phyloP scores from a whole-genome alignment of 2,113 vertebrate species.

The Pelmatolapia mariae region DNA sequence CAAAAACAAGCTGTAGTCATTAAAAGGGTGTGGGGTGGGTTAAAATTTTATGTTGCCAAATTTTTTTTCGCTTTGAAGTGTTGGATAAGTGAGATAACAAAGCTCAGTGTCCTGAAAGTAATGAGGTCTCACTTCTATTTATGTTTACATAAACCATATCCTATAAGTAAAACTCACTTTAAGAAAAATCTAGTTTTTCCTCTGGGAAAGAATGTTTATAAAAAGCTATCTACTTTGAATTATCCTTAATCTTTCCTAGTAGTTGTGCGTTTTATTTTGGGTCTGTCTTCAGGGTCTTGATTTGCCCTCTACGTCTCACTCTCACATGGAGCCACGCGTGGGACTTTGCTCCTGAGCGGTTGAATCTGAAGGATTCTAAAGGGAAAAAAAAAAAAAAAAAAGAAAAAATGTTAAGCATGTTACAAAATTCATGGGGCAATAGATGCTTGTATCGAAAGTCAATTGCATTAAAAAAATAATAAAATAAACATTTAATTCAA shows the following conservation, averaged over 20 bases:
- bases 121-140: neutral
- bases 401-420: neutral
- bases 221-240: neutral
- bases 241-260: neutral
- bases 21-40: neutral
- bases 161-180: neutral
- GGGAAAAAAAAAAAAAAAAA: neutral
- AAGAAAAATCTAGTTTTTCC: neutral
- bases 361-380: slow-evolving; percentile 73
- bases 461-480: neutral
- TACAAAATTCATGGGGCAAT: neutral
- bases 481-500: neutral
- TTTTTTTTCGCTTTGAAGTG: neutral
- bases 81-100: neutral
- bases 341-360: slow-evolving; percentile 60
- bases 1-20: neutral
- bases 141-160: neutral
- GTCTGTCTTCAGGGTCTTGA: slow-evolving; percentile 42
- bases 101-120: neutral
- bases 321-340: slow-evolving; percentile 69
- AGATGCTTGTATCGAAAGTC: neutral
- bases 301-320: slow-evolving; percentile 53
- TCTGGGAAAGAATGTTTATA: neutral
- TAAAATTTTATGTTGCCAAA: neutral
- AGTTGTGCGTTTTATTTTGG: neutral